Conservation (phyloP, 2,888 invertebrate species). For the Aplocera efformata region DNA sequence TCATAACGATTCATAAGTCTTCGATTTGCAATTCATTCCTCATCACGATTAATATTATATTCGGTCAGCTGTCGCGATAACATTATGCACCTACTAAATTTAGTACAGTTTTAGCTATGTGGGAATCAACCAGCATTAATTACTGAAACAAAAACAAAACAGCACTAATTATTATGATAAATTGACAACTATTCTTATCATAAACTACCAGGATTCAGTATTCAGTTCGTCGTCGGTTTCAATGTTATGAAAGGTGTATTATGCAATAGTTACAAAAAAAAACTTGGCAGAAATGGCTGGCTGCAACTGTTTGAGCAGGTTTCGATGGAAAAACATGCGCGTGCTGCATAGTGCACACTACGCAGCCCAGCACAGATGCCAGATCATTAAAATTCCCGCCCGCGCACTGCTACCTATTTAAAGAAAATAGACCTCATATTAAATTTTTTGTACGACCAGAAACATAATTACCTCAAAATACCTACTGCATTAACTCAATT, state of each 20-base stretch:
- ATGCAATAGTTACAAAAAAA: conserved; percentile 34
- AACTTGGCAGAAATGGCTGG: conserved; percentile 39
- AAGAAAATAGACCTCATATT: conserved; percentile 58
- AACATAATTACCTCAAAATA: not conserved
- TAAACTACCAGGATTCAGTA: conserved; percentile 20
- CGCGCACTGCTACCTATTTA: conserved; percentile 68
- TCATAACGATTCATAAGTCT: conserved; percentile 28
- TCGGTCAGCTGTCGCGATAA: not conserved
- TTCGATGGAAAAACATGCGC: conserved; percentile 45
- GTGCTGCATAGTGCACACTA: conserved; percentile 44
- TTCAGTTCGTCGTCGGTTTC: conserved; percentile 18
- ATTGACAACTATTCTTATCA: too few species aligned
- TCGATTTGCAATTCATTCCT: conserved; percentile 10
- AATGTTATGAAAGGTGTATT: conserved; percentile 34
- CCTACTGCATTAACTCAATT: not conserved
- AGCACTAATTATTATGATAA: too few species aligned
- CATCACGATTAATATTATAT: conserved; percentile 5
- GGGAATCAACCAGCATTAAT: too few species aligned
- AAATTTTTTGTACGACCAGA: conserved; percentile 14
- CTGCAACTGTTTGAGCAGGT: conserved; percentile 43
- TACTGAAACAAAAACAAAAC: too few species aligned
- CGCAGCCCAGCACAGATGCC: conserved; percentile 32
- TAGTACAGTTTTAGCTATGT: too few species aligned
- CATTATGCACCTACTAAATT: too few species aligned
- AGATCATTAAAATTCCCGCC: conserved; percentile 71